Conservation (phyloP, 2,113 vertebrate genomes). For the Microcebus tavaratra region DNA sequence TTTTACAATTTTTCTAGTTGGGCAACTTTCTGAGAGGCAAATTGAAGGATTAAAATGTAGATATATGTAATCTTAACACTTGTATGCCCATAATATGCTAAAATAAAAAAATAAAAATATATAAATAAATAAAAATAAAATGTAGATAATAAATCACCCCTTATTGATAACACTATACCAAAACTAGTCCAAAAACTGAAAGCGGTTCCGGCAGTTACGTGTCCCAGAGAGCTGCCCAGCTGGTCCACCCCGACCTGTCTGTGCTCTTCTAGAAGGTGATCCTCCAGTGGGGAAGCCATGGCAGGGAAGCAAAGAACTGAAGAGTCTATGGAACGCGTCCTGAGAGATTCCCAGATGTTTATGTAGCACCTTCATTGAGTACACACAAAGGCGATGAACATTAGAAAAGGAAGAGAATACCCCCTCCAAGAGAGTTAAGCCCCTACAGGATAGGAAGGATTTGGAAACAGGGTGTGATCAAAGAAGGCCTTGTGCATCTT, state of each 20-base stretch:
- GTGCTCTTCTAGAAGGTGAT: background rate
- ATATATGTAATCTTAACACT: background rate
- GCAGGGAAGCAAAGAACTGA: background rate
- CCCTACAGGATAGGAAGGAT: background rate
- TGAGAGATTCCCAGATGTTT: background rate
- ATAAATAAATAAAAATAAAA: background rate
- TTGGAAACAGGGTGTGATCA: fast-evolving
- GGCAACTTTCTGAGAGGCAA: background rate
- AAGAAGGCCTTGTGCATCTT: background rate
- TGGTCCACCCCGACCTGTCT: background rate
- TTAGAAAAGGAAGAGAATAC: background rate
- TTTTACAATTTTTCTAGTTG: background rate
- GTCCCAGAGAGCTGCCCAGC: background rate
- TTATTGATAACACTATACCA: background rate
- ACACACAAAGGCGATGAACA: background rate
- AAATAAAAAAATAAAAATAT: too few species aligned
- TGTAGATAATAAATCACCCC: background rate
- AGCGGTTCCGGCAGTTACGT: too few species aligned
- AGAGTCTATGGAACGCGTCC: background rate
- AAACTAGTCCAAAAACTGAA: background rate
- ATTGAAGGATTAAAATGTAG: background rate
- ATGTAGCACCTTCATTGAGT: background rate
- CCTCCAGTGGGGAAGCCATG: background rate
- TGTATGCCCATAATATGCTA: too few species aligned
- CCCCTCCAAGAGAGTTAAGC: background rate